Evolutionary conservation across 2,797 vertebrate species (phyloP).

Genomic region (Rhinatrema bivittatum): DNA sequence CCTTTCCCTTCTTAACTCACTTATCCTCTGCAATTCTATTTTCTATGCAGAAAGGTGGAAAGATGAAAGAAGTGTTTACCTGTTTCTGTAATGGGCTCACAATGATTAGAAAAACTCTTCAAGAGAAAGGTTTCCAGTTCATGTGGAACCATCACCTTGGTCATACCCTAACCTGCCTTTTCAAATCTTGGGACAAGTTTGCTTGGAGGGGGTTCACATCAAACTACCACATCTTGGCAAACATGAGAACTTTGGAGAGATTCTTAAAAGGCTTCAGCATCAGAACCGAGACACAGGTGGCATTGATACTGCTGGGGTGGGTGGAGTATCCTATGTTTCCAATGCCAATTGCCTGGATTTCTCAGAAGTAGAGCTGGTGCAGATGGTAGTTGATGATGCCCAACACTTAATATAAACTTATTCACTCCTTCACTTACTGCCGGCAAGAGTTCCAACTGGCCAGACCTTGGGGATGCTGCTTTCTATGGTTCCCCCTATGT

Average conservation of each 20-base stretch:
- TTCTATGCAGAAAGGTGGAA: too few relatives aligned
- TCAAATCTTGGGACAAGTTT: slow-evolving; percentile 94
- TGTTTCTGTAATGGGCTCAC: too few relatives aligned
- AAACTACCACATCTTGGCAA: slow-evolving; percentile 88
- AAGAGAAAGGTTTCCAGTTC: slow-evolving; percentile 75
- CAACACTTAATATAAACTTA: too few relatives aligned
- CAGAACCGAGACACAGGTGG: slow-evolving; percentile 96
- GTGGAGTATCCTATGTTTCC: slow-evolving; percentile 87
- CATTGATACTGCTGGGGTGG: slow-evolving; percentile 91
- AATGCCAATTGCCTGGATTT: slow-evolving; percentile 91
- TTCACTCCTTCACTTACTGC: too few relatives aligned
- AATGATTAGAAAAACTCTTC: slow-evolving; percentile 84
- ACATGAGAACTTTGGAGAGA: slow-evolving; percentile 78
- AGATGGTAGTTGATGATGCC: slow-evolving; percentile 91
- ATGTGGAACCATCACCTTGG: slow-evolving; percentile 97
- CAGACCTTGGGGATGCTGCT: too few relatives aligned
- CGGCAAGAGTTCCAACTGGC: too few relatives aligned
- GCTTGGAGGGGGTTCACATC: slow-evolving; percentile 84
- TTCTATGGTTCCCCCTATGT: too few relatives aligned
- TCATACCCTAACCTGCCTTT: slow-evolving; percentile 88
- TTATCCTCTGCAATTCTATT: too few relatives aligned
- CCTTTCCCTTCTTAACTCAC: too few relatives aligned
- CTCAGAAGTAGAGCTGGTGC: slow-evolving; percentile 92
- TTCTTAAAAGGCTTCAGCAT: slow-evolving; percentile 80
- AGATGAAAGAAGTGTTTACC: too few relatives aligned